These are phyloP conservation scores for Lasioglossum oenotherae DNA, from an alignment of 2,888 invertebrate species.

Conservation along the genomic window DNA sequence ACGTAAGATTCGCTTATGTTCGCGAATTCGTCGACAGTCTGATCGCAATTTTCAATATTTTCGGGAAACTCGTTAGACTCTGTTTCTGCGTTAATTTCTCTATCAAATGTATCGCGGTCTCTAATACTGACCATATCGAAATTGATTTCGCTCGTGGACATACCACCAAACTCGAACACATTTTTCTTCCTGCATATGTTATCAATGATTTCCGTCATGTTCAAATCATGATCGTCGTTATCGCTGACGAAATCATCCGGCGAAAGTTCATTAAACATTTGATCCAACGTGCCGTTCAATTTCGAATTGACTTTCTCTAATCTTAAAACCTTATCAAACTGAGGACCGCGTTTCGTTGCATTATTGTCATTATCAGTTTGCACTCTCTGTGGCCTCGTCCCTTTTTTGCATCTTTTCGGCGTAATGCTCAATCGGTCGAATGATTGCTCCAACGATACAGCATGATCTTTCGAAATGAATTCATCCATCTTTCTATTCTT, in stretches of 20 bases:
- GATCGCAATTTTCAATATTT: conserved; percentile 14
- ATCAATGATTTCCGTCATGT: conserved; percentile 86
- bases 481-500: conserved; percentile 66
- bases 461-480: conserved; percentile 69
- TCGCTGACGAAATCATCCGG: conserved; percentile 81
- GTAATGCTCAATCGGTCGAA: conserved; percentile 76
- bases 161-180: conserved; percentile 55
- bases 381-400: neutral
- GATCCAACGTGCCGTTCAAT: conserved; percentile 82
- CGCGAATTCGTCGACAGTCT: conserved; percentile 73
- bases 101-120: neutral
- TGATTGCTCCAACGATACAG: conserved; percentile 76
- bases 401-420: conserved; percentile 79
- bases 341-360: conserved; percentile 63
- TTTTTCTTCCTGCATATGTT: conserved; percentile 80
- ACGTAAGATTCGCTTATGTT: conserved; percentile 74
- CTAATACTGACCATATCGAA: neutral
- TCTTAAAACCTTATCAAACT: conserved; percentile 80
- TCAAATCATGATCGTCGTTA: conserved; percentile 83
- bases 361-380: neutral
- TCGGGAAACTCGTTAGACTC: neutral
- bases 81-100: neutral
- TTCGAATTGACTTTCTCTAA: conserved; percentile 73
- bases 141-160: neutral
- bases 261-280: conserved; percentile 79